Conservation (phyloP, 92 coral and sea anemone species). For the Phenganax stokvisi region DNA sequence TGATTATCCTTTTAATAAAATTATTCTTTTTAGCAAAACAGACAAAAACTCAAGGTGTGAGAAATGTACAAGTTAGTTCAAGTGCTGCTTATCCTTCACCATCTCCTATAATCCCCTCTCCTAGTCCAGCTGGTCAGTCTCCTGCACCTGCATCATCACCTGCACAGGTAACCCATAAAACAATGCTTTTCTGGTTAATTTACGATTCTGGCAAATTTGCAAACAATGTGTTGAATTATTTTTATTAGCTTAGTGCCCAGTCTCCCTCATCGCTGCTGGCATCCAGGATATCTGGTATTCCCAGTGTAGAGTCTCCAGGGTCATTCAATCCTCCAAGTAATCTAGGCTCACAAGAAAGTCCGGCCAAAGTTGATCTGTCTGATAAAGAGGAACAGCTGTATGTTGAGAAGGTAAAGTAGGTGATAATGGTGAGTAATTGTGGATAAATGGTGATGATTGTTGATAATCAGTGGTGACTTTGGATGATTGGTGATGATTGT, state of each 20-base stretch:
- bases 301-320: conserved; percentile 35
- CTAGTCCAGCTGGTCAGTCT: conserved; percentile 76
- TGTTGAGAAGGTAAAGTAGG: conserved; percentile 29
- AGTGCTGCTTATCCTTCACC: conserved; percentile 38
- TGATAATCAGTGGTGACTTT: neutral
- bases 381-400: conserved; percentile 40
- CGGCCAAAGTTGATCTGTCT: conserved; percentile 16
- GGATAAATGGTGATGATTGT: neutral
- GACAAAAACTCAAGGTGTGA: conserved; percentile 14
- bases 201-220: neutral
- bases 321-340: conserved; percentile 44
- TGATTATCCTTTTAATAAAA: neutral
- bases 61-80: conserved; percentile 25
- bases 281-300: conserved; percentile 26
- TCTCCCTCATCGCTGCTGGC: conserved; percentile 29
- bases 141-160: conserved; percentile 72
- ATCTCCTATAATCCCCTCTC: conserved; percentile 66
- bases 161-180: conserved; percentile 47
- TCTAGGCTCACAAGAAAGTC: conserved; percentile 27
- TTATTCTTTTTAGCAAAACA: conserved; percentile 12
- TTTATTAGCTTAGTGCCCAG: neutral
- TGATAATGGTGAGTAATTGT: neutral
- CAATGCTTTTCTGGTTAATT: neutral
- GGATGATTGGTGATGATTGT: neutral
- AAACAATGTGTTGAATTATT: neutral